Evolutionary conservation across 2,113 vertebrate species (phyloP).

Genomic region (Axis porcinus): DNA sequence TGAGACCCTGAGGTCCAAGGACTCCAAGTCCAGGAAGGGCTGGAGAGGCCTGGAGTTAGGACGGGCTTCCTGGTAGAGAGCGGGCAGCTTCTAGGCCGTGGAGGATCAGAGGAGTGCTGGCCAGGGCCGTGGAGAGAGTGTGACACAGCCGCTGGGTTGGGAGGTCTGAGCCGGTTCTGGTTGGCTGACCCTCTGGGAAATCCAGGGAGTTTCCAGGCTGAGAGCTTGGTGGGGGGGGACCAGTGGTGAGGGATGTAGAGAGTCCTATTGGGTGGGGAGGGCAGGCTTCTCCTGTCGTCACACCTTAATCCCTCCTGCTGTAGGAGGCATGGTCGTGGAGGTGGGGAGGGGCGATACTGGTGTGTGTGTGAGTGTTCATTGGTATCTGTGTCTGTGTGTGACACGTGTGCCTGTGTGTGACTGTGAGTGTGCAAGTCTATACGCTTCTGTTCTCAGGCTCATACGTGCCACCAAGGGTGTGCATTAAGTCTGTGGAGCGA

Average conservation of each 20-base stretch:
- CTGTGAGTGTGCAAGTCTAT: background rate
- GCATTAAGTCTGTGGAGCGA: background rate
- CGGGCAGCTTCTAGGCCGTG: background rate
- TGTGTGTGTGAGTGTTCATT: background rate
- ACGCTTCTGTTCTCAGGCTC: background rate
- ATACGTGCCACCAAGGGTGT: fast-evolving
- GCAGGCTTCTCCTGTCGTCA: background rate
- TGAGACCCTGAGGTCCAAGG: background rate
- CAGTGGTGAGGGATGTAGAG: background rate
- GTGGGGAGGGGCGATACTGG: background rate
- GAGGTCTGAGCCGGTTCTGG: slow-evolving; percentile 64
- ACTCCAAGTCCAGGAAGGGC: background rate
- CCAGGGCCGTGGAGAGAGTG: background rate
- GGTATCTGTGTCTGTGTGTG: background rate
- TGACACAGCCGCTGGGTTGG: background rate
- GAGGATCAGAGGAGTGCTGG: background rate
- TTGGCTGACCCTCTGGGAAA: slow-evolving; percentile 68
- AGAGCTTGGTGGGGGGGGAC: slow-evolving; percentile 41
- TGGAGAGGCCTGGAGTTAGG: background rate
- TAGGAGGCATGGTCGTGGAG: background rate
- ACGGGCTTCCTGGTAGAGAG: background rate
- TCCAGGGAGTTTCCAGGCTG: slow-evolving; percentile 72
- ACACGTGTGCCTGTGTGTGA: background rate
- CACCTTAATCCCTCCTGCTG: background rate
- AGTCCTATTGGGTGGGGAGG: slow-evolving; percentile 21